A percentile compares a stretch with the other conserved stretches of the same genome.
Evolutionary conservation across 2,113 vertebrate species (phyloP).

Genomic region (Pyxicephalus adspersus): DNA sequence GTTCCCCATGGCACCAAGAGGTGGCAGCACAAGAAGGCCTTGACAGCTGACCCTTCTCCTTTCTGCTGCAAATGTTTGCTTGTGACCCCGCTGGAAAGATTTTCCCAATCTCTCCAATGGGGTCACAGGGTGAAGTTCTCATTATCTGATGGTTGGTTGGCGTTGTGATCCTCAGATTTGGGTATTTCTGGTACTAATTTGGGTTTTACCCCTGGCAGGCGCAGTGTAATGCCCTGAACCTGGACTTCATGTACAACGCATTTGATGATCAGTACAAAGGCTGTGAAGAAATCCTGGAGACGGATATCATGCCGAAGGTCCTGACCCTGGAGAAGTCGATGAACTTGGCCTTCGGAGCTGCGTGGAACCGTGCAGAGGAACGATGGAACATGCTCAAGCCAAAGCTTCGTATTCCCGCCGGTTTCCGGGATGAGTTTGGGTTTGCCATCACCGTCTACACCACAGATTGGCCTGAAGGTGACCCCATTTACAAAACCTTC

Average conservation of each 20-base stretch:
- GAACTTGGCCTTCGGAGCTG: slow-evolving; percentile 54
- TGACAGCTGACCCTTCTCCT: too few relatives aligned
- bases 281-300: slow-evolving; percentile 62
- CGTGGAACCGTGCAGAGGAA: slow-evolving; percentile 60
- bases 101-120: not conserved
- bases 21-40: not conserved
- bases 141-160: too few relatives aligned
- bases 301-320: slow-evolving; percentile 51
- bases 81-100: not conserved
- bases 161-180: too few relatives aligned
- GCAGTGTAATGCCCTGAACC: slow-evolving; percentile 1
- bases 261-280: slow-evolving; percentile 73
- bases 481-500: slow-evolving; percentile 41
- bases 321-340: slow-evolving; percentile 59
- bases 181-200: too few relatives aligned
- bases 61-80: not conserved
- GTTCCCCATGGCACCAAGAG: not conserved
- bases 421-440: slow-evolving; percentile 62
- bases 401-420: slow-evolving; percentile 56
- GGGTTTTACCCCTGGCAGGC: not conserved
- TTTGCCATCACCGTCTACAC: slow-evolving; percentile 65
- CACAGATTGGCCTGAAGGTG: not conserved
- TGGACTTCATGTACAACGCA: slow-evolving; percentile 63
- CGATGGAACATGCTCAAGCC: slow-evolving; percentile 53
- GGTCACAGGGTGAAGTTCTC: not conserved